Evolutionary conservation across 2,113 vertebrate genomes (phyloP).

Genomic region (Pseudopodoces humilis): DNA sequence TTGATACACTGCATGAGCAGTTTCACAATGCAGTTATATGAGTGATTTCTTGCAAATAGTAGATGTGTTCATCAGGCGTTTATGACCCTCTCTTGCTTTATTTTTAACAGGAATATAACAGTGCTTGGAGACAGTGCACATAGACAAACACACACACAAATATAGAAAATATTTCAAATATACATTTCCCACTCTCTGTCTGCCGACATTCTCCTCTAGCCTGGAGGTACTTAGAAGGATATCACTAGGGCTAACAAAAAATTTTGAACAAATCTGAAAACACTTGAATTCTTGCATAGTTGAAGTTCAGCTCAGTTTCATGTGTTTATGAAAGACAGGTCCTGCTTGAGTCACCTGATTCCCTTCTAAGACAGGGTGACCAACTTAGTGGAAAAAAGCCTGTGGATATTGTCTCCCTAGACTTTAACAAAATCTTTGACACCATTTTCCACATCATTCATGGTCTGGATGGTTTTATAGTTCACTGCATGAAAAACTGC

Average conservation of each 20-base stretch:
- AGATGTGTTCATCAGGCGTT: background rate
- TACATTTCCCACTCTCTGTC: background rate
- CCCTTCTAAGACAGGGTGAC: background rate
- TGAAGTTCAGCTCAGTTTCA: background rate
- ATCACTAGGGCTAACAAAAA: background rate
- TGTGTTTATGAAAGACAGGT: background rate
- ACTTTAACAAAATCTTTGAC: background rate
- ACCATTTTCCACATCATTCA: background rate
- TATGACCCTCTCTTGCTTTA: background rate
- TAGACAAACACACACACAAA: background rate
- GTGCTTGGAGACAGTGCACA: background rate
- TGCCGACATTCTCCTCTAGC: background rate
- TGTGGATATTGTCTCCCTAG: too few relatives aligned
- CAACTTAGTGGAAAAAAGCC: background rate
- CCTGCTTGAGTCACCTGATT: background rate
- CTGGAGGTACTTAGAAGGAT: background rate
- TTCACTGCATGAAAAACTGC: background rate
- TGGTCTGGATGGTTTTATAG: background rate
- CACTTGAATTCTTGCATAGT: background rate
- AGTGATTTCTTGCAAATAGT: slow-evolving; percentile 13
- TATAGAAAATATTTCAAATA: background rate
- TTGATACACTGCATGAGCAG: background rate
- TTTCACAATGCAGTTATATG: background rate
- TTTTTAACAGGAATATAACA: background rate
- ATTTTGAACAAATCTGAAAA: background rate